Conservation (phyloP, 2,113 vertebrate species). For the Psettodes erumei region DNA sequence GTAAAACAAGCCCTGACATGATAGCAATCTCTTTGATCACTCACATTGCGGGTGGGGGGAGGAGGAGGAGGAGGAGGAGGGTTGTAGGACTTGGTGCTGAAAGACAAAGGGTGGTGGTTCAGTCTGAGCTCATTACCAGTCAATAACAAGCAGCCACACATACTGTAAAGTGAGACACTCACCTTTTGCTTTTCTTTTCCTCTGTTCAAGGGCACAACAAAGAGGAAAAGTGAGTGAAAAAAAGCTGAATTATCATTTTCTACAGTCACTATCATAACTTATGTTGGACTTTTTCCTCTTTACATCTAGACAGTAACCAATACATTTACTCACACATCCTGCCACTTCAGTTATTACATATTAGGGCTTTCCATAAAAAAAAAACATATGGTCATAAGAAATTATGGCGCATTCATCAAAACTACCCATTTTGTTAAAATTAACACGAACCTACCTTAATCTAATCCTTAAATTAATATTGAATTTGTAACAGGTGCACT, state of each 20-base stretch:
- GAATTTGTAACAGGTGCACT: no score
- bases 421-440: no score
- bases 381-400: background rate
- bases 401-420: no score
- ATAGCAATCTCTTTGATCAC: slow-evolving; percentile 63
- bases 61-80: slow-evolving; percentile 62
- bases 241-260: background rate
- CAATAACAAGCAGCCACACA: slow-evolving; percentile 1
- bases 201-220: slow-evolving; percentile 63
- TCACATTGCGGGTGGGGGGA: slow-evolving; percentile 78
- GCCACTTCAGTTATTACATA: no score
- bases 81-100: slow-evolving; percentile 68
- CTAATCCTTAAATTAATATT: no score
- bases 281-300: background rate
- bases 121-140: slow-evolving; percentile 9
- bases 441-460: no score
- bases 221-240: slow-evolving; percentile 5
- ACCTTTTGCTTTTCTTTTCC: slow-evolving; percentile 71
- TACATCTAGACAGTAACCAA: background rate
- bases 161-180: slow-evolving; percentile 4
- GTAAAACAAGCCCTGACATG: slow-evolving; percentile 27
- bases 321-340: background rate
- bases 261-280: background rate
- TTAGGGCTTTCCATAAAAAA: background rate
- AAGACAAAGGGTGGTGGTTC: slow-evolving; percentile 45